Base-by-base conservation (phyloP, 2,113 vertebrate species). In the Uria lomvia region DNA sequence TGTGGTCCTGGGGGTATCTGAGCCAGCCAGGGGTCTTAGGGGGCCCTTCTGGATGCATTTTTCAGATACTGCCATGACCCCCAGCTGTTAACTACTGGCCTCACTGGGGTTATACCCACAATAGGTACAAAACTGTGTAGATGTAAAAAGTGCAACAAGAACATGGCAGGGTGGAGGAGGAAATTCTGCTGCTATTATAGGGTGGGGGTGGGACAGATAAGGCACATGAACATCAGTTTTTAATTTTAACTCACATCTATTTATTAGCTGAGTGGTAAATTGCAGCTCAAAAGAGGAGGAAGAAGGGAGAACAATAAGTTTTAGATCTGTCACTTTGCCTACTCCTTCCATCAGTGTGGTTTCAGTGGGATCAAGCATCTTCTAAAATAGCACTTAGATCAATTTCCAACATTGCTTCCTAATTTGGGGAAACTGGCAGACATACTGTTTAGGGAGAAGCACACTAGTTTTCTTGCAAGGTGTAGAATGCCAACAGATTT, bases 211-310 rank as follows among this genome's bases (percentile, higher is more conserved):
- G 85, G 77, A 93, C 34, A 81, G 26, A 71, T 89, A 71, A 70
- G 29, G 73, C 66, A 73, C 40, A 75, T 56, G 67, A 95, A 84
- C 74, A 94, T 94, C 32, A 91, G 32, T 76, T 96, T 88, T 95
- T 94, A 88, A 95, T 97, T 96, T 97, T 95, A 94, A 80, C 82
- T 94, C 22, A 2, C 78, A 90, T 94, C 90, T 95, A 88, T 96
- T 93, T 97, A 97, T 95, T 97, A 97, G 55, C 66, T 88, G 93
- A 75, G 88, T 96, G 91, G 81, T 78, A 91, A 96, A 94, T 80
- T 96, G 89, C 86, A 91, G 72, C 78, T 97, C 47, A 49, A 77
- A 94, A 88, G 73, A 73, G 74, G 73, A 94, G 91, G 79, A 94
- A 65, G 77, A 88, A 96, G 36, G 76, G 75, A 91, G 94, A 96